Base-by-base conservation (phyloP, 2,888 invertebrate species). In the Andrena bucephala region DNA sequence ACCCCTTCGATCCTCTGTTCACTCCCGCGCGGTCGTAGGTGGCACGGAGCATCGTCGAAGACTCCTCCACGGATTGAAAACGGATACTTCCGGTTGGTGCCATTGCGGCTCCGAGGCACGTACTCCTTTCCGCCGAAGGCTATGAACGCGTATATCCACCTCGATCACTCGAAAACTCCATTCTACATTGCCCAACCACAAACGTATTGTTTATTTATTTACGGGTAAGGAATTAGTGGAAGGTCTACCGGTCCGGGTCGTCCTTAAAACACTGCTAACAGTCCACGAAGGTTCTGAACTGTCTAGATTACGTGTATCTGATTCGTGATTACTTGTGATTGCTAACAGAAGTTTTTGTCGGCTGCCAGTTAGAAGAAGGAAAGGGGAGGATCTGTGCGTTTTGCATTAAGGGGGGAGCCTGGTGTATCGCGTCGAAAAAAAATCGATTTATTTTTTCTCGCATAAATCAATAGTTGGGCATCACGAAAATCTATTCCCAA, bases 21-120 rank as follows among this genome's bases (percentile, higher is more conserved):
- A 10, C 29, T 16, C 24, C 10, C 36, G 50, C 16, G 29, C 24
- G 63, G 24, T 79, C 48, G 48, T 57, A 50, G 70, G 10, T 29
- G 48, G 24, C 63, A 36, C 48, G 24, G 16, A 71, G 62, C 16
- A 24, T 54, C 82, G 29, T 4, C 75, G 52, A 16, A 66, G 62
- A 27, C 16, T 50, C 27, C 54, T 33, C n/a, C 66, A 68, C 70
- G 73, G 42, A 57, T 36, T 80, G 83, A 71, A 85, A 87, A 89
- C 68, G 81, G 85, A 87, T 87, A 89, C 87, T 88, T 86, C 82
- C 83, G 78, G 72, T 31, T 77, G 69, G 87, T 83, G 87, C 42
- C 85, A 91, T 92, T 90, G 89, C 84, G 85, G 86, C 87, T 89
- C 57, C 89, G 75, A 75, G 87, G 89, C 92, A 92, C 92, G 92